Conservation (phyloP, 2,113 vertebrate species). For the Mionectes macconnelli region DNA sequence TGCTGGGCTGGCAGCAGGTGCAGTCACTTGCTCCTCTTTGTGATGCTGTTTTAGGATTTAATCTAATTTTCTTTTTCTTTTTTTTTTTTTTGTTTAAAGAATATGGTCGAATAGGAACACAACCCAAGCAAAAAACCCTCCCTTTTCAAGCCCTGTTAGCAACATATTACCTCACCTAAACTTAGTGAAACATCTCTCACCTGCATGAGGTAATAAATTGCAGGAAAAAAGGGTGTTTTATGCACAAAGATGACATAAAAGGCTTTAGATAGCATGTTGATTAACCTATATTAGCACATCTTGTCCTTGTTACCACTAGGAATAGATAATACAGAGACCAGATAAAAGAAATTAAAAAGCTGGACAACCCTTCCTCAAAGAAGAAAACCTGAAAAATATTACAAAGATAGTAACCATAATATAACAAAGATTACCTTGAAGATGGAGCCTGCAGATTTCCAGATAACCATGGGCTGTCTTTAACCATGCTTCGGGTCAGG, state of each 20-base stretch:
- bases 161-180: neutral
- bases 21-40: neutral
- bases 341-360: neutral
- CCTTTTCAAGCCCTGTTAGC: neutral
- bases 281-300: constrained; percentile 7
- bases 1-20: neutral
- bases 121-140: neutral
- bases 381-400: neutral
- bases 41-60: neutral
- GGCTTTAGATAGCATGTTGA: constrained; percentile 15
- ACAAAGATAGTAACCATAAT: neutral
- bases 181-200: constrained; percentile 10
- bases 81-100: neutral
- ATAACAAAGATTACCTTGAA: neutral
- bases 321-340: neutral
- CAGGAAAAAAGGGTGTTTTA: constrained; percentile 6
- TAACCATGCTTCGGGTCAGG: neutral
- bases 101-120: neutral
- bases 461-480: neutral
- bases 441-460: neutral
- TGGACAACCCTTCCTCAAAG: neutral
- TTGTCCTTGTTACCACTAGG: constrained; percentile 23
- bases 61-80: neutral
- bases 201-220: neutral
- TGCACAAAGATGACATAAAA: constrained; percentile 39